Evolutionary conservation across 2,797 vertebrate genomes (phyloP).

Genomic region (Leptodactylus fallax): DNA sequence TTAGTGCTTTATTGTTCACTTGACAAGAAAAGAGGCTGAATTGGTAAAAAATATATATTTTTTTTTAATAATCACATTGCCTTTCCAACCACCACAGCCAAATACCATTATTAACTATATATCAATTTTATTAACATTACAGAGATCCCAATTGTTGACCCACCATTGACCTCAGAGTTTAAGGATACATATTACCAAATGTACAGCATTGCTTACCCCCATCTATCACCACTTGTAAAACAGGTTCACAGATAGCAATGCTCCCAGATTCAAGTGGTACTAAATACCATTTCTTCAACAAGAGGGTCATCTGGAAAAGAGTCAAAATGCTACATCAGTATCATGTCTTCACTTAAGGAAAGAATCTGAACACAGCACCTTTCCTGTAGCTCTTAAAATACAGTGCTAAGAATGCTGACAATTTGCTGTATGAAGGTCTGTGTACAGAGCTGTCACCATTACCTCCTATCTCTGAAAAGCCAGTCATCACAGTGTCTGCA

Average conservation of each 20-base stretch:
- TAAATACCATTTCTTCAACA: conserved; percentile 15
- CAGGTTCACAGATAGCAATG: conserved; percentile 19
- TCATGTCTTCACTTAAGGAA: conserved; percentile 50
- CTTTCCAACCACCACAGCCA: too few relatives aligned
- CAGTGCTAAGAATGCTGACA: conserved; percentile 76
- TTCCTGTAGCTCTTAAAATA: conserved; percentile 72
- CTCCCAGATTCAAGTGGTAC: conserved; percentile 4
- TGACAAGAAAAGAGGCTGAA: too few relatives aligned
- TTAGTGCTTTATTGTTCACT: too few relatives aligned
- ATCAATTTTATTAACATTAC: background rate
- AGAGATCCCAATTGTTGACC: conserved; percentile 30
- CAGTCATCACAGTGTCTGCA: conserved; percentile 67
- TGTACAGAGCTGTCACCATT: conserved; percentile 75
- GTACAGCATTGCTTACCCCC: background rate
- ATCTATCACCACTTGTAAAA: conserved; percentile 15
- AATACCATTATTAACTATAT: background rate
- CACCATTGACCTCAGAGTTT: conserved; percentile 17
- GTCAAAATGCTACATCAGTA: conserved; percentile 31
- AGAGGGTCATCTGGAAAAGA: conserved; percentile 22
- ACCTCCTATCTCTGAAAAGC: conserved; percentile 69
- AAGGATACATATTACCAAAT: background rate
- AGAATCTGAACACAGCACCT: conserved; percentile 57
- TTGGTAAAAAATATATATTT: too few relatives aligned
- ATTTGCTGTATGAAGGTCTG: conserved; percentile 64
- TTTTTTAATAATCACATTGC: too few relatives aligned